Percentiles rank a stretch among this genome's conserved stretches.
These are phyloP conservation scores for Lepidochitona cinerea DNA, from an alignment of 2,888 invertebrate species.

Conservation along the genomic window DNA sequence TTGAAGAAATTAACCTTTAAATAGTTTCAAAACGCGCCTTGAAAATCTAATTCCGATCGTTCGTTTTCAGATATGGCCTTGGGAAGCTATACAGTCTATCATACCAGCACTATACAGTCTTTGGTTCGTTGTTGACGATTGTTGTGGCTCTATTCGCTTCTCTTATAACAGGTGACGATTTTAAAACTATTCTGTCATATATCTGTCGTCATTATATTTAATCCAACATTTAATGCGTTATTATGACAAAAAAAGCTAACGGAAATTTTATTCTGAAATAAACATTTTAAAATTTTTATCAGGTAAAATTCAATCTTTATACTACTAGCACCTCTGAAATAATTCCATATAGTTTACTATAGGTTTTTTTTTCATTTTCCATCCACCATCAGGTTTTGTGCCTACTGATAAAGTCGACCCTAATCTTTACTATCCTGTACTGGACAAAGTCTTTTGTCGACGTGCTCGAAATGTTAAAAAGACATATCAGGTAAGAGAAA, in stretches of 20 bases:
- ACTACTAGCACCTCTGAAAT: no score
- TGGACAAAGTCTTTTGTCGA: neutral
- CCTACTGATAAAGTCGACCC: neutral
- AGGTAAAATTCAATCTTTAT: no score
- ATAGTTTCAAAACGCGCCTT: no score
- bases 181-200: neutral
- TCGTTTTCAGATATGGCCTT: neutral
- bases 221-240: neutral
- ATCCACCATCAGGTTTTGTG: neutral
- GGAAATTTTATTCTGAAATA: no score
- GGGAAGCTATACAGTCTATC: conserved; percentile 1
- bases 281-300: no score
- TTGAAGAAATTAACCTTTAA: no score
- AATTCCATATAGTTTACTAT: no score
- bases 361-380: no score
- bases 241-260: no score
- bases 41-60: no score
- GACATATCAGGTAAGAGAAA: neutral
- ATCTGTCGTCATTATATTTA: neutral
- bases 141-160: neutral
- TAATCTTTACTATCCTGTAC: neutral
- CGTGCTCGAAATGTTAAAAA: neutral
- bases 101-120: neutral
- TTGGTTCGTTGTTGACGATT: neutral
- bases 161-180: neutral